These are phyloP conservation scores for Saimiri boliviensis DNA, from an alignment of 2,113 vertebrate species.

Conservation along the genomic window DNA sequence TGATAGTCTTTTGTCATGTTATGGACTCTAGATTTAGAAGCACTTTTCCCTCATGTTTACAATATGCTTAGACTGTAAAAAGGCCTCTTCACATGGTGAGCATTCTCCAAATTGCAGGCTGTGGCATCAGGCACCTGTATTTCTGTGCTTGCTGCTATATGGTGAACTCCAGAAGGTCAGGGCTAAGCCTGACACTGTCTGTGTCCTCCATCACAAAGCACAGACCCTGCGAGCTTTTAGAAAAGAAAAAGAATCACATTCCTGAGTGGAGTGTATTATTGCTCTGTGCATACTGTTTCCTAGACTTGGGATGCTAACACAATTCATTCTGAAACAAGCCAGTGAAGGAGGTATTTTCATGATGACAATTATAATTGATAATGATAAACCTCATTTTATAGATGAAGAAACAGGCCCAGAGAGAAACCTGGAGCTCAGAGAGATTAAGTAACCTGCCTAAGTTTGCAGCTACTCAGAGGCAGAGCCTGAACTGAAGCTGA, in stretches of 20 bases:
- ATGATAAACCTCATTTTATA: neutral
- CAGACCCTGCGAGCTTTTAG: rapidly evolving
- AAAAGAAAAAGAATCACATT: neutral
- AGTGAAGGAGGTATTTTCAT: rapidly evolving
- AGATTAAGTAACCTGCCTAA: neutral
- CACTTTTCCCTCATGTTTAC: neutral
- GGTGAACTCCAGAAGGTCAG: neutral
- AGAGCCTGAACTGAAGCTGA: neutral
- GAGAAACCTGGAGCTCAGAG: neutral
- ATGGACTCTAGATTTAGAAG: neutral
- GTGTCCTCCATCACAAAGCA: too few species aligned
- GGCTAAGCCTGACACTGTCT: rapidly evolving
- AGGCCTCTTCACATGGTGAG: neutral
- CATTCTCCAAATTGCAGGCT: neutral
- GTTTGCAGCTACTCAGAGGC: neutral
- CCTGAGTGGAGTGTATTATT: rapidly evolving
- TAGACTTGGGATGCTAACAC: too few species aligned
- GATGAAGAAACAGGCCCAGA: neutral
- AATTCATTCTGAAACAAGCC: neutral
- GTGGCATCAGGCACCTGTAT: rapidly evolving
- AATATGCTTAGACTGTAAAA: neutral
- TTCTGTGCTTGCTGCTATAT: too few species aligned
- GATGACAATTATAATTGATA: too few species aligned
- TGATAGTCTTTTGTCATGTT: neutral
- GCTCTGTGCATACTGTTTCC: too few species aligned